Base-by-base conservation (phyloP, 2,113 vertebrate genomes). In the Ictidomys tridecemlineatus region DNA sequence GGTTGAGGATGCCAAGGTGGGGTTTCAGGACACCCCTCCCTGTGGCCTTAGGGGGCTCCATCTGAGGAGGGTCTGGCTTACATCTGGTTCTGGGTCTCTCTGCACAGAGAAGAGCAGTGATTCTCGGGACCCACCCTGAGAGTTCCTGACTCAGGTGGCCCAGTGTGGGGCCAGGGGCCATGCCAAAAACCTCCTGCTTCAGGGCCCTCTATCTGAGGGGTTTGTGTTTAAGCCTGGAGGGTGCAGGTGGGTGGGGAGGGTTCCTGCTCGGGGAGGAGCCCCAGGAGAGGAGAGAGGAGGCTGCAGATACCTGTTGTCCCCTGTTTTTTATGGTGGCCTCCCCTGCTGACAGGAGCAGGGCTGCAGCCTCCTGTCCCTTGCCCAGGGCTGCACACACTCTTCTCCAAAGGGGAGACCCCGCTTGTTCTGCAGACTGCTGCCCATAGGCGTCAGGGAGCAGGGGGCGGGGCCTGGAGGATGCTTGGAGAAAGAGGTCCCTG, bases 361-460 rank as follows among this genome's bases (percentile, higher is more conserved):
- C 42, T 28, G 0, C 1, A 2, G 8, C 24, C 37, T 17, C 30
- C 37, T 16, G 63, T 34, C 17, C 34, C 4, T 61, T 65, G 3
- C 18, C 1, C 8, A 8, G 9, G 28, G 34, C 4, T 12, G n/a
- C 22, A 4, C 5, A 13, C 16, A 2, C 34, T 53, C 18, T 53
- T 74, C 80, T 84, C 45, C 56, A 51, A 14, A 86, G 58, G 13
- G 37, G 48, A 32, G 70, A 51, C 37, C 13, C 30, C 4, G 3
- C 2, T 10, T 26, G 0, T 4, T 30, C 28, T 5, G 28, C 32
- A 45, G 8, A n/a, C 13, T 30, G 74, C 30, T 6, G 1, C n/a
- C 26, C 4, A 8, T 8, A 39, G 79, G 51, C 34, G 53, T 69
- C 22, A 32, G 51, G 67, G 37, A 20, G 20, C 45, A 17, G 63